Evolutionary conservation across 2,888 invertebrate genomes (phyloP), one percentile per base, ranked within the genome.

Genomic region (Mylabris sibirica): DNA sequence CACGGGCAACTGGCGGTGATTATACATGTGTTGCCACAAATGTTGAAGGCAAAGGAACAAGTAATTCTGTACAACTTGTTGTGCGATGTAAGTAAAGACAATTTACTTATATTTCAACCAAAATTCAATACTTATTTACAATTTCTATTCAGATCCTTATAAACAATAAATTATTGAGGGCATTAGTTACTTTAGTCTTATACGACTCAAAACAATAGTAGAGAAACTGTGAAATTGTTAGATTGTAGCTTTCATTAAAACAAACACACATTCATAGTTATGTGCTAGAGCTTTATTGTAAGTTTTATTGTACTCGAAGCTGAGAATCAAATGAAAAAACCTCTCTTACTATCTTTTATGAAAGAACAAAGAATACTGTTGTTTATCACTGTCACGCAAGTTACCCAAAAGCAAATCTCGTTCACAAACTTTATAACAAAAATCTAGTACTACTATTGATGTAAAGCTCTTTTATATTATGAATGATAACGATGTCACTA

Each of bases 1-100:
- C 92, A 59, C 87, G 94, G 71, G 89, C 90, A 70, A 92, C 93
- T 35, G 94, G 94, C n/a, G 95, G 96, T 4, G 92, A 93, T 84
- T 96, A 95, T 86, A 93, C 93, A 66, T 96, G 96, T 82, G 88
- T 93, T 84, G 95, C 95, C 35, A 92, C 92, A 68, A 96, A 96
- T 85, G 90, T 91, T 68, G 95, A 95, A 83, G 95, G 95, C 59
- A 93, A 92, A 77, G 93, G 93, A 74, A 88, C 89, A 64, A 92
- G 92, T 84, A 92, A 92, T 82, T 90, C 91, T 38, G 92, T 92
- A 73, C 88, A 90, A 59, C 84, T 92, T 74, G 86, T 90, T 69
- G 90, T 92, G 74, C 87, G 91, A 89, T 92, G 92, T 92, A 84
- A 91, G 92, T 88, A 67, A 65, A 72, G 70, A 71, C 5, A 57